A percentile compares a stretch with the other conserved stretches of the same genome.
These are phyloP conservation scores for Camptogramma bilineatum DNA, from an alignment of 2,888 invertebrate genomes.

Conservation along the genomic window DNA sequence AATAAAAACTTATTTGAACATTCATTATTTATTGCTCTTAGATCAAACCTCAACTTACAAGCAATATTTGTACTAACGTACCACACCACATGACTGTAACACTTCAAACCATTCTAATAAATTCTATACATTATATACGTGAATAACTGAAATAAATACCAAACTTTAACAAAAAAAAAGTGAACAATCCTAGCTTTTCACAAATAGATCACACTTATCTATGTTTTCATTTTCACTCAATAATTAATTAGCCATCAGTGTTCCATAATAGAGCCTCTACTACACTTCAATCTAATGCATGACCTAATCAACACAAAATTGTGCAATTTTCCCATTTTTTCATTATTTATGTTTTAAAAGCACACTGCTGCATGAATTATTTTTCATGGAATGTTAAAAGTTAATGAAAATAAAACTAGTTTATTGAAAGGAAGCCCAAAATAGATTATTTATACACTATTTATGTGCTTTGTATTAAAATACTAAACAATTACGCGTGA, in stretches of 20 bases:
- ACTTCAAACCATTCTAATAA: constrained; percentile 50
- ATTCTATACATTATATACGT: constrained; percentile 49
- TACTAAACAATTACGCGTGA: not conserved
- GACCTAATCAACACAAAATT: not conserved
- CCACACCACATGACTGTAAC: constrained; percentile 69
- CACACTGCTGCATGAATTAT: constrained; percentile 13
- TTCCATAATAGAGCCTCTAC: not conserved
- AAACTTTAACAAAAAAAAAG: constrained; percentile 46
- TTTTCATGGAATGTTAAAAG: constrained; percentile 26
- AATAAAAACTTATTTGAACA: constrained; percentile 60
- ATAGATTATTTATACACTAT: not conserved
- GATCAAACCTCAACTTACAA: constrained; percentile 74
- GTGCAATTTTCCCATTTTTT: not conserved
- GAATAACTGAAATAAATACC: constrained; percentile 51
- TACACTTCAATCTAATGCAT: not conserved
- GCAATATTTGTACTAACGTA: constrained; percentile 81
- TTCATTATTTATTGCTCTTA: constrained; percentile 80
- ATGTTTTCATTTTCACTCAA: constrained; percentile 5
- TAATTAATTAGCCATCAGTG: not conserved
- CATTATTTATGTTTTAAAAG: not conserved
- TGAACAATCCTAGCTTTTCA: constrained; percentile 43
- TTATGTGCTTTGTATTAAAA: not conserved
- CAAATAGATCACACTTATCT: constrained; percentile 33
- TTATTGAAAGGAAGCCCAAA: constrained; percentile 17
- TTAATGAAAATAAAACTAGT: not conserved